Evolutionary conservation across 2,113 vertebrate species (phyloP).

Genomic region (Cyanistes caeruleus): DNA sequence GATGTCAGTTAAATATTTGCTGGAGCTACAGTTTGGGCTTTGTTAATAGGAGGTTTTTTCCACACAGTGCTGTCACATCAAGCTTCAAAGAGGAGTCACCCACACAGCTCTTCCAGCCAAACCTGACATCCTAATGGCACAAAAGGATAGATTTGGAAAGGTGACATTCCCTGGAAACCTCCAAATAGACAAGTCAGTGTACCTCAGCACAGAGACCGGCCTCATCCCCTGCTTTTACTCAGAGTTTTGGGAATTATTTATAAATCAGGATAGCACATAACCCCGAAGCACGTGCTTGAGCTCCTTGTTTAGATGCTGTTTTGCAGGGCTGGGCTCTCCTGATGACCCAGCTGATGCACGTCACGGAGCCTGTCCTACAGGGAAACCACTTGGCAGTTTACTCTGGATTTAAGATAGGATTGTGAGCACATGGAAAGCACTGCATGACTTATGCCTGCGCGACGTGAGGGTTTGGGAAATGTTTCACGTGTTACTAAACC

Average conservation of each 20-base stretch:
- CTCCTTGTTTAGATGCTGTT: neutral
- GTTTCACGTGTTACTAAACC: neutral
- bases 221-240: neutral
- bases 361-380: neutral
- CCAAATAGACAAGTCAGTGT: fast-evolving
- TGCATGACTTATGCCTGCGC: neutral
- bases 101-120: neutral
- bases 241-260: neutral
- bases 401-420: neutral
- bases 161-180: neutral
- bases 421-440: neutral
- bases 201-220: neutral
- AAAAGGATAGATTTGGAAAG: neutral
- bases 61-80: fast-evolving
- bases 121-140: neutral
- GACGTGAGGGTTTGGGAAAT: neutral
- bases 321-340: neutral
- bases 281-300: neutral
- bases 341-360: neutral
- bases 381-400: constrained; percentile 11
- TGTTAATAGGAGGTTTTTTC: neutral
- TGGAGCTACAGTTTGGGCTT: neutral
- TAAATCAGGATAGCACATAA: neutral
- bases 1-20: neutral
- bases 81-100: neutral